Evolutionary conservation across 2,888 invertebrate genomes (phyloP).

Genomic region (Palloptera scutellata): DNA sequence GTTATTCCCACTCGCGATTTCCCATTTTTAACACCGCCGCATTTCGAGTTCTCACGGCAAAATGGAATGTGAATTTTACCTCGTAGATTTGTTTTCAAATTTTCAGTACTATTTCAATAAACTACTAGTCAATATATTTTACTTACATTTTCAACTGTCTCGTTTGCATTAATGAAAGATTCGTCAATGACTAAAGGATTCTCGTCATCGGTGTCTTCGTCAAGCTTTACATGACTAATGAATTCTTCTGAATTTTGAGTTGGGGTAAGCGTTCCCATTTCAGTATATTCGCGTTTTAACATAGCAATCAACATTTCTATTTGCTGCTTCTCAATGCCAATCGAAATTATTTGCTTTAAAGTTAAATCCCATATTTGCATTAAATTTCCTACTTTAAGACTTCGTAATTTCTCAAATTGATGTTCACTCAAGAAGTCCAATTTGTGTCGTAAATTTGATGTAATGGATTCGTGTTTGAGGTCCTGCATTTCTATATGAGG

Average conservation of each 20-base stretch:
- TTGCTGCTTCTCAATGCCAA: constrained; percentile 26
- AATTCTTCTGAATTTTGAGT: background rate
- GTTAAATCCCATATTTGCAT: constrained; percentile 21
- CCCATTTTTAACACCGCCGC: too few species aligned
- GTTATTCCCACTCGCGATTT: too few species aligned
- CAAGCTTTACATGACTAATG: background rate
- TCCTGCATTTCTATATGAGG: too few species aligned
- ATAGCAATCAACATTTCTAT: constrained; percentile 20
- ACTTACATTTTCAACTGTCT: background rate
- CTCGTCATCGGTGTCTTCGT: constrained; percentile 24
- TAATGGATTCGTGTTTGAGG: too few species aligned
- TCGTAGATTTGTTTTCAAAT: too few species aligned
- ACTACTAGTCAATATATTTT: too few species aligned
- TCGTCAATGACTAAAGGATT: constrained; percentile 30
- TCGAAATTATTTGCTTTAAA: constrained; percentile 27
- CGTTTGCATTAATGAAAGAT: constrained; percentile 6
- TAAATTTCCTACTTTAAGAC: constrained; percentile 18
- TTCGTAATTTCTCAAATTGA: constrained; percentile 22
- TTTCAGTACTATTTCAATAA: too few species aligned
- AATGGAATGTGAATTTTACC: too few species aligned
- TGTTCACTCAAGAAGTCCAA: constrained; percentile 23
- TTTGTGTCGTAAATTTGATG: constrained; percentile 5
- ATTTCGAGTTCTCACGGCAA: too few species aligned
- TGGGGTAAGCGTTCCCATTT: background rate
- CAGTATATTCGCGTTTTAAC: constrained; percentile 15